Conservation (phyloP, 2,797 vertebrate genomes). For the Manis javanica region DNA sequence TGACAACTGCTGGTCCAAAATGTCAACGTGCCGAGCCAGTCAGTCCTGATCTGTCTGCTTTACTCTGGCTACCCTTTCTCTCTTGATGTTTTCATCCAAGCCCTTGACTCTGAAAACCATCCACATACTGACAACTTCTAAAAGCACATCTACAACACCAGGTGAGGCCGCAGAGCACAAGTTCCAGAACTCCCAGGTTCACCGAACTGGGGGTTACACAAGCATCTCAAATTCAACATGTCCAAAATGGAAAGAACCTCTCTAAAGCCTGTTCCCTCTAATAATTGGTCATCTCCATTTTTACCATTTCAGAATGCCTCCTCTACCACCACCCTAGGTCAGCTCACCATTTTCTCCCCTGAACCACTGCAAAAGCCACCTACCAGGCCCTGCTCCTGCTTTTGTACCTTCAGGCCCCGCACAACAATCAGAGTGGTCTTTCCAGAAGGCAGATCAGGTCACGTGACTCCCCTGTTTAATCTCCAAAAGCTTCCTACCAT, state of each 20-base stretch:
- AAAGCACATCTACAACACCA: background rate
- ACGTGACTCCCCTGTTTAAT: background rate
- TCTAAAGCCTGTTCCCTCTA: background rate
- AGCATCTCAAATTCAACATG: background rate
- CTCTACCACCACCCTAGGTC: background rate
- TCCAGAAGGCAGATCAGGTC: background rate
- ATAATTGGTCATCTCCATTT: background rate
- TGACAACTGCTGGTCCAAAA: background rate
- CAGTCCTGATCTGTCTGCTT: background rate
- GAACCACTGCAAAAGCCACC: background rate
- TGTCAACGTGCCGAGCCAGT: accelerated
- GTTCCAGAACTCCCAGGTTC: background rate
- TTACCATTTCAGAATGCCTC: background rate
- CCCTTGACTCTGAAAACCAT: background rate
- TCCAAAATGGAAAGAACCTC: background rate
- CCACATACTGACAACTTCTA: background rate
- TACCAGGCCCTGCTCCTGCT: background rate
- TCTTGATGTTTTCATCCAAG: background rate
- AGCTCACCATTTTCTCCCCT: background rate
- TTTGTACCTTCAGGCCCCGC: background rate
- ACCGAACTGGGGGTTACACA: background rate
- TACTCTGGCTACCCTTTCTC: background rate
- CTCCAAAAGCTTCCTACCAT: background rate
- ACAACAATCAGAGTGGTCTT: background rate
- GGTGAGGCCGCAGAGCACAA: background rate